phyloP scores from a whole-genome alignment of 2,797 vertebrate genomes.

The Eospalax fontanierii region DNA sequence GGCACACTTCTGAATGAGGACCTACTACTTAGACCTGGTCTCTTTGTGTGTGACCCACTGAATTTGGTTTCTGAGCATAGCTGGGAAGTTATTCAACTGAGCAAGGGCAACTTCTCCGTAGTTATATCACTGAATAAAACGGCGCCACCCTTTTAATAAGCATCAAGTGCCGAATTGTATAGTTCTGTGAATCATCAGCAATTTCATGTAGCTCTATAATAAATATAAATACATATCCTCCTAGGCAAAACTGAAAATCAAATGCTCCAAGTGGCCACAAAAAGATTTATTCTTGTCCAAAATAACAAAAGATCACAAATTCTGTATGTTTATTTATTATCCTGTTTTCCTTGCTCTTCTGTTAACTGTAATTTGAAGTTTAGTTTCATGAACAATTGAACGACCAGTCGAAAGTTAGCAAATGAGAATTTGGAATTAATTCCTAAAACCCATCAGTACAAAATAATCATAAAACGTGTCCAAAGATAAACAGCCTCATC shows the following conservation, averaged over 20 bases:
- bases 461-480: background rate
- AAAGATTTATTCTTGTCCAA: background rate
- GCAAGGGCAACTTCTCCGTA: background rate
- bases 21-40: background rate
- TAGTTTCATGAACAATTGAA: background rate
- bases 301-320: constrained; percentile 2
- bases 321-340: background rate
- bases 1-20: background rate
- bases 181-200: background rate
- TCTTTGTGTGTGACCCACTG: background rate
- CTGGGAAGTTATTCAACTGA: background rate
- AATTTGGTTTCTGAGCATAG: no score
- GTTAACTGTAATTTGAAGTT: background rate
- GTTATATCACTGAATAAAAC: background rate
- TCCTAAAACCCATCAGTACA: background rate
- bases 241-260: constrained; percentile 28
- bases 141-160: background rate
- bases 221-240: background rate
- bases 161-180: background rate
- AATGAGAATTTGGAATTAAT: background rate
- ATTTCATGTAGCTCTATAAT: background rate
- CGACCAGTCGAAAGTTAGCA: background rate
- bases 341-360: background rate
- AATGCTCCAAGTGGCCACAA: background rate
- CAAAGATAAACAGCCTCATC: background rate